Conservation (phyloP, 2,797 vertebrate species). For the Erithacus rubecula region DNA sequence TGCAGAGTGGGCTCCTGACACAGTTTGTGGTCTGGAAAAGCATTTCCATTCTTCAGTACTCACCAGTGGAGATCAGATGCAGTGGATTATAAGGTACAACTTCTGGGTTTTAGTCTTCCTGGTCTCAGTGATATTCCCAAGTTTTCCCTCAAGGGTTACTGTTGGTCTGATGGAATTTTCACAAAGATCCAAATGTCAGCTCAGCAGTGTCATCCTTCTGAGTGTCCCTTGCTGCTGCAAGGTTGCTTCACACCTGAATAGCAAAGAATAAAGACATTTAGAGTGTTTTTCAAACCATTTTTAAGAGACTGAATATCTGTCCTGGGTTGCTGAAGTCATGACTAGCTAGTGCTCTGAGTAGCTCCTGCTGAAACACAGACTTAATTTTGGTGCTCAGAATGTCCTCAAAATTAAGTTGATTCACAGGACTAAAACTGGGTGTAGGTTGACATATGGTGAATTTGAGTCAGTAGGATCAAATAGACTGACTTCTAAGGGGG, state of each 20-base stretch:
- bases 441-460: not conserved
- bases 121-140: not conserved
- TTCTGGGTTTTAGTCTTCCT: not conserved
- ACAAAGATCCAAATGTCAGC: not conserved
- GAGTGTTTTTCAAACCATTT: not conserved
- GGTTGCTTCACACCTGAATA: not conserved
- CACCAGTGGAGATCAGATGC: fast-evolving
- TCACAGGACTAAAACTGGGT: not conserved
- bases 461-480: not conserved
- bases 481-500: not conserved
- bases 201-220: not conserved
- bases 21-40: not conserved
- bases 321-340: not conserved
- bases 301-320: not conserved
- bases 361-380: not conserved
- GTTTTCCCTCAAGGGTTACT: not conserved
- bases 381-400: not conserved
- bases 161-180: not conserved
- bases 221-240: not conserved
- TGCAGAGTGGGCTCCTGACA: not conserved
- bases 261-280: not conserved
- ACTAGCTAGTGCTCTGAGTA: not conserved
- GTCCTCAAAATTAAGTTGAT: not conserved
- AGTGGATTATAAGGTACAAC: not conserved
- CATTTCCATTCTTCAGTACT: not conserved